A percentile compares a stretch with the other conserved stretches of the same genome.
Conservation (phyloP, 2,888 invertebrate genomes). For the Drosophila seclusa region DNA sequence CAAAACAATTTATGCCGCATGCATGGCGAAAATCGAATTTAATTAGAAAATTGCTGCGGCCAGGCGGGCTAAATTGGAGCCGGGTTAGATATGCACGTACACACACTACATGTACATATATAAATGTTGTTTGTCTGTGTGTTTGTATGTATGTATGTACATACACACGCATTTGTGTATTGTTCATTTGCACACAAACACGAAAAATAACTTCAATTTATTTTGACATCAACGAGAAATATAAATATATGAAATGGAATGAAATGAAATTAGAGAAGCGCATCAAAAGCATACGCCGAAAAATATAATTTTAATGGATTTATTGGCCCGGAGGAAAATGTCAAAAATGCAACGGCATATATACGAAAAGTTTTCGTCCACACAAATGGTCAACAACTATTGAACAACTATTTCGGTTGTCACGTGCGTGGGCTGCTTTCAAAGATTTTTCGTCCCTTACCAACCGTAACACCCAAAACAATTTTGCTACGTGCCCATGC, state of each 20-base stretch:
- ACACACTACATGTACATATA: constrained; percentile 15
- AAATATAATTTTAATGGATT: constrained; percentile 76
- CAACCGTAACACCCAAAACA: constrained; percentile 49
- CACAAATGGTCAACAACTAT: constrained; percentile 46
- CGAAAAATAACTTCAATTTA: constrained; percentile 75
- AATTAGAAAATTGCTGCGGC: constrained; percentile 80
- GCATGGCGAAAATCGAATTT: constrained; percentile 80
- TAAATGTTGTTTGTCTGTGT: constrained; percentile 31
- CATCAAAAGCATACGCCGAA: constrained; percentile 74
- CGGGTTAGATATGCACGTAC: constrained; percentile 57
- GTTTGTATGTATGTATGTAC: neutral
- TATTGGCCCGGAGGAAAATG: constrained; percentile 74
- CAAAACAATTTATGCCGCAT: constrained; percentile 80
- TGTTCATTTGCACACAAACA: constrained; percentile 55
- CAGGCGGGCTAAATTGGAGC: constrained; percentile 27
- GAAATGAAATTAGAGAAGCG: constrained; percentile 74
- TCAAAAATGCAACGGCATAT: constrained; percentile 65
- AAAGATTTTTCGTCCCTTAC: constrained; percentile 66
- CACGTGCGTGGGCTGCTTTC: constrained; percentile 66
- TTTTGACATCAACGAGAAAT: constrained; percentile 67
- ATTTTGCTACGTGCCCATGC: constrained; percentile 71
- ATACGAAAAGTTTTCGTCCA: constrained; percentile 38
- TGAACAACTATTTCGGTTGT: constrained; percentile 75
- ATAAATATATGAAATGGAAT: constrained; percentile 24
- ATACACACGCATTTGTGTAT: constrained; percentile 12